Conservation (phyloP, 35 echinoderm and acorn worm species). For the Hemicentrotus pulcherrimus region DNA sequence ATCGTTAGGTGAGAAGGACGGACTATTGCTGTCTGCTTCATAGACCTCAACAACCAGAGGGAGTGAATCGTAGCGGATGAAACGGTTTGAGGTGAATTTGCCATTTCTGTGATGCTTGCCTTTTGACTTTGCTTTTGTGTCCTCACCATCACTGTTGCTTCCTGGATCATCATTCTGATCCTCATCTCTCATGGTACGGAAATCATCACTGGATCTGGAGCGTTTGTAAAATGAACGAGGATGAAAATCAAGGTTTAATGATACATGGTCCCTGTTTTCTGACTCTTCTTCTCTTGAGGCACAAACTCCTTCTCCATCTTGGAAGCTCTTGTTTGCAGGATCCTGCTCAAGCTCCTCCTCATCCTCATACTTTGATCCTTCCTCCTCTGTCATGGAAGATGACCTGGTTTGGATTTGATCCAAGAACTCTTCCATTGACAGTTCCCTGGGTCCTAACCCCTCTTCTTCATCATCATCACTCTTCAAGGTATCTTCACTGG, state of each 20-base stretch:
- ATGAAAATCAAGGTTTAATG: constrained; percentile 36
- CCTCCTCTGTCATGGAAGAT: constrained; percentile 49
- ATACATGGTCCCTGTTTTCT: constrained; percentile 49
- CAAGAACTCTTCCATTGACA: constrained; percentile 85
- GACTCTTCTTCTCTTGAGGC: constrained; percentile 48
- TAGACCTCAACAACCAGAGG: constrained; percentile 93
- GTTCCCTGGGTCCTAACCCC: constrained; percentile 41
- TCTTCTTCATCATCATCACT: constrained; percentile 73
- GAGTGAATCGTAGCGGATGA: constrained; percentile 92
- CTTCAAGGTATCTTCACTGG: constrained; percentile 80
- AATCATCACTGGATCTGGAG: constrained; percentile 74
- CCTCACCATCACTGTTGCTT: constrained; percentile 50
- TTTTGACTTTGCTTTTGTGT: constrained; percentile 49
- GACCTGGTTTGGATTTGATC: constrained; percentile 70
- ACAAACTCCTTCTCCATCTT: not conserved
- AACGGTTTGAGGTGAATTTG: constrained; percentile 71
- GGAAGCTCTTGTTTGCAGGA: constrained; percentile 12
- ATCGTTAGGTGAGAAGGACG: constrained; percentile 52
- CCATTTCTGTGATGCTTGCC: constrained; percentile 46
- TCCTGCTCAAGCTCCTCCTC: constrained; percentile 60
- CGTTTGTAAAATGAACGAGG: constrained; percentile 47
- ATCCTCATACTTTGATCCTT: constrained; percentile 10
- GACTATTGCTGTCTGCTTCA: constrained; percentile 82
- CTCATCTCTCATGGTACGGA: constrained; percentile 50
- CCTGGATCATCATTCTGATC: constrained; percentile 47